Conservation (phyloP, 2,113 vertebrate species). For the Rissa tridactyla region DNA sequence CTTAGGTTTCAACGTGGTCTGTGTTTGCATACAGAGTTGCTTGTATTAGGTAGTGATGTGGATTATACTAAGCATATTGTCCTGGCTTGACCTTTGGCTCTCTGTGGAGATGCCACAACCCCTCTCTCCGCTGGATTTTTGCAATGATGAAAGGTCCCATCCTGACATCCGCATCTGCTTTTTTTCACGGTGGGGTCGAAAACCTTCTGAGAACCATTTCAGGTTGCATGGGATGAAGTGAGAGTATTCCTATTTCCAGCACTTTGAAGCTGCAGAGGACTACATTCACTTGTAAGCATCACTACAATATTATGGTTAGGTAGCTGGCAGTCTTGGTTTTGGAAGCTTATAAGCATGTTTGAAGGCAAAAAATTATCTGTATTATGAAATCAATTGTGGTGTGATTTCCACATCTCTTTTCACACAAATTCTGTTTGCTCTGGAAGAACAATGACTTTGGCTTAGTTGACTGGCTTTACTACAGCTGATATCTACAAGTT, state of each 20-base stretch:
- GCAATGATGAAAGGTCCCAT: background rate
- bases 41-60: background rate
- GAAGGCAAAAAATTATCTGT: background rate
- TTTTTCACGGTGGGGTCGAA: fast-evolving
- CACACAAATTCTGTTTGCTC: background rate
- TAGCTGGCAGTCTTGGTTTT: background rate
- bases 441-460: background rate
- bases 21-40: background rate
- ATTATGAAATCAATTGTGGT: background rate
- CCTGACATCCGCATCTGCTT: background rate
- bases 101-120: background rate
- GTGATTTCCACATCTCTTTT: background rate
- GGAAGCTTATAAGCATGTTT: background rate
- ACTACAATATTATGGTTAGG: background rate
- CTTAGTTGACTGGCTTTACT: background rate
- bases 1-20: background rate
- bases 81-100: background rate
- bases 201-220: background rate
- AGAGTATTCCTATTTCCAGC: background rate
- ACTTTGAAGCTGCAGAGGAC: background rate
- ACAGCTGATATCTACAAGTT: background rate
- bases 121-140: background rate
- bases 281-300: background rate
- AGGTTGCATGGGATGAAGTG: background rate
- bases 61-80: background rate